A percentile compares a stretch with the other conserved stretches of the same genome.
phyloP scores from a whole-genome alignment of 2,888 invertebrate genomes.

The Idaea biselata region DNA sequence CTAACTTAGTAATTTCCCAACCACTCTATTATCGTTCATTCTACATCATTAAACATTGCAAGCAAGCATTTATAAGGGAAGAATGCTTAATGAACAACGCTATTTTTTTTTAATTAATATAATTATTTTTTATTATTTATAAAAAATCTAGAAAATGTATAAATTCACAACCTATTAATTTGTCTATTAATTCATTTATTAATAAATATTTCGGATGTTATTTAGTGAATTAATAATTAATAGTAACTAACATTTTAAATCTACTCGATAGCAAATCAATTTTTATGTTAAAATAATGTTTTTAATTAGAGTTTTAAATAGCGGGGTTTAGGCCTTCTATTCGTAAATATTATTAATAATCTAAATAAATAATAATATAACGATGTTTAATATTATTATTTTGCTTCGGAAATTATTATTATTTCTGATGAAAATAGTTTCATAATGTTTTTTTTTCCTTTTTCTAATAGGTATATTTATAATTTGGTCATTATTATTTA shows the following conservation, averaged over 20 bases:
- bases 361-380: slow-evolving; percentile 19
- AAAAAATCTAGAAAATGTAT: slow-evolving; percentile 79
- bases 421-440: slow-evolving; percentile 18
- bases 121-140: slow-evolving; percentile 64
- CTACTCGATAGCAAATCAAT: slow-evolving; percentile 42
- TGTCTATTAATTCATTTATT: slow-evolving; percentile 60
- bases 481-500: slow-evolving; percentile 25
- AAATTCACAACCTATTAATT: slow-evolving; percentile 80
- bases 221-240: slow-evolving; percentile 39
- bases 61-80: slow-evolving; percentile 49
- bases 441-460: not conserved
- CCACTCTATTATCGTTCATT: slow-evolving; percentile 18
- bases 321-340: slow-evolving; percentile 58
- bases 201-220: slow-evolving; percentile 32
- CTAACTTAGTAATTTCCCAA: not conserved
- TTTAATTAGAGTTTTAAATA: slow-evolving; percentile 28
- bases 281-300: slow-evolving; percentile 27
- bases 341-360: slow-evolving; percentile 19
- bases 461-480: slow-evolving; percentile 3
- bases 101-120: slow-evolving; percentile 46
- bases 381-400: slow-evolving; percentile 19
- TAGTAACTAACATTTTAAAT: slow-evolving; percentile 32
- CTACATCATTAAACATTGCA: slow-evolving; percentile 33
- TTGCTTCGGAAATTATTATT: slow-evolving; percentile 5
- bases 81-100: slow-evolving; percentile 39